Conservation (phyloP, 2,113 vertebrate genomes). For the Oplegnathus fasciatus region DNA sequence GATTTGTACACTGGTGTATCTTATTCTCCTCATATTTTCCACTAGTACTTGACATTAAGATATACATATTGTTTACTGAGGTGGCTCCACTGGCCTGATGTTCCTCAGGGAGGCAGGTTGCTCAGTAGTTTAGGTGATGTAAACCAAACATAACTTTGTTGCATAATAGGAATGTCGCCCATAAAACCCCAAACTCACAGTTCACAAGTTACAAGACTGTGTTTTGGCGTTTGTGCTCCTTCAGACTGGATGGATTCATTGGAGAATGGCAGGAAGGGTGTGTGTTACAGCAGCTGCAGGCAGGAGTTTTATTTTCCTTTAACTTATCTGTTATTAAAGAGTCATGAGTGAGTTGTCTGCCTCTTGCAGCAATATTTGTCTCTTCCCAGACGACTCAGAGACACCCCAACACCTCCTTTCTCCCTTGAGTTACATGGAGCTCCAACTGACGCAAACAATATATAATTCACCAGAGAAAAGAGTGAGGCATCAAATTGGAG, state of each 20-base stretch:
- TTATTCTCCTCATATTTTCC: slow-evolving; percentile 31
- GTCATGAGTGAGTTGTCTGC: background rate
- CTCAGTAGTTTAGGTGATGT: slow-evolving; percentile 15
- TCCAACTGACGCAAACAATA: background rate
- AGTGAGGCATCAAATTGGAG: background rate
- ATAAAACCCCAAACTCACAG: background rate
- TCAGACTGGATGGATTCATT: background rate
- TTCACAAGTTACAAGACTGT: background rate
- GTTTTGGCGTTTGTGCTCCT: background rate
- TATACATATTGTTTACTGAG: background rate
- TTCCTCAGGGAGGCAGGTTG: slow-evolving; percentile 10
- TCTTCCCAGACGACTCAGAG: background rate
- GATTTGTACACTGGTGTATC: background rate
- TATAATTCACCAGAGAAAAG: background rate
- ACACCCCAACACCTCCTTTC: background rate
- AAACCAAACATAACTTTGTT: slow-evolving; percentile 28
- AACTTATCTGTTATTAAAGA: background rate
- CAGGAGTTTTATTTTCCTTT: background rate
- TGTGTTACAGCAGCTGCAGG: background rate
- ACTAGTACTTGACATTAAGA: slow-evolving; percentile 3
- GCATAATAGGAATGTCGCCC: background rate
- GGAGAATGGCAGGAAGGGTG: background rate
- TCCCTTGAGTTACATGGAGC: background rate
- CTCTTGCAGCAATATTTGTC: background rate
- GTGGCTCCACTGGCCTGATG: slow-evolving; percentile 8